Base-by-base conservation (phyloP, 2,113 vertebrate species). In the Pionites leucogaster region DNA sequence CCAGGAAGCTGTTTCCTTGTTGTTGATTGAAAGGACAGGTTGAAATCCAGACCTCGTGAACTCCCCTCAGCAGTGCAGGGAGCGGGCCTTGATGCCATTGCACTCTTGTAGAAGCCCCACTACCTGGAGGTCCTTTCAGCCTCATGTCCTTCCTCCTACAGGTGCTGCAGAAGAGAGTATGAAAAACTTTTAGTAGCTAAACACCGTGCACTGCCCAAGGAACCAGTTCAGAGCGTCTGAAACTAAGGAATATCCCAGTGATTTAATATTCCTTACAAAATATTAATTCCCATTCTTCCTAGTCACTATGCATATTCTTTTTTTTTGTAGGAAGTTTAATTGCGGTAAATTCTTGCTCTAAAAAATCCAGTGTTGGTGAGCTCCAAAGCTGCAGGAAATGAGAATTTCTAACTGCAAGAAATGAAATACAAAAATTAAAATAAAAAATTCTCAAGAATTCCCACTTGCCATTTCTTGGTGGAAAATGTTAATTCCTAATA, bases 51-150 rank as follows among this genome's bases (percentile, higher is more conserved):
- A 91, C 49, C 27, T 79, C 4, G 5, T 7, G 6, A 22, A 46
- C 69, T 64, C 46, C 53, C 3, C 0, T 11, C 46, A 33, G 52
- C 1, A 0, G 11, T 28, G 37, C 0, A 0, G 13, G 39, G 28
- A 87, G 24, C 53, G 72, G 17, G 52, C 22, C 20, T 41, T 35
- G 23, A 60, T 35, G 31, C 46, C 70, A 14, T 46, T 55, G 13
- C 13, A 22, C 4, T 67, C 53, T 13, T 39, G 23, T 23, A 82
- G 20, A 59, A 57, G 14, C 20, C 5, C 17, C 33, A 39, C 23
- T 13, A 35, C 41, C 37, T 31, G 39, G 13, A 65, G 16, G 28
- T 47, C 39, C 28, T 65, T 72, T 70, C 55, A 82, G 46, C 29
- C 25, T 23, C 3, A 0, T 0, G 0, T 22, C 33, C 33, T 70